Evolutionary conservation across 2,888 invertebrate genomes (phyloP), one percentile per base, ranked within the genome.

Genomic region (Bibio marci): DNA sequence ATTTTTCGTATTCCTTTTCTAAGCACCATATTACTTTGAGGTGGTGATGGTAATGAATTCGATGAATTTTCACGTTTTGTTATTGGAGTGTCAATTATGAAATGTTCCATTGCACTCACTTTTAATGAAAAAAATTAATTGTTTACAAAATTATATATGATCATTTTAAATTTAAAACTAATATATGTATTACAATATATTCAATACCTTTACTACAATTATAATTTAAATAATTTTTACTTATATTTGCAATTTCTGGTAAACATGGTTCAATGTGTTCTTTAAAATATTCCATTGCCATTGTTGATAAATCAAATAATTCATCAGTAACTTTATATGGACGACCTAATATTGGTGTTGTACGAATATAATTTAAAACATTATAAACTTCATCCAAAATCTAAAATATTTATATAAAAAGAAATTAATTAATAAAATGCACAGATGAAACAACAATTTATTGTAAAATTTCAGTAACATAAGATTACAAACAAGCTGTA

Each of bases 201-300:
- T n/a, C n/a, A n/a, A n/a, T n/a, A n/a, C n/a, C n/a, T n/a, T n/a
- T n/a, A n/a, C n/a, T n/a, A n/a, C n/a, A n/a, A n/a, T n/a, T n/a
- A n/a, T n/a, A n/a, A n/a, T 83, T 81, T 52, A 82, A 72, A 61
- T 85, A 85, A 57, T 86, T 83, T 37, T 83, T 76, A 48, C 80
- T 80, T 59, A 87, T 86, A 58, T 83, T 87, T 35, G 82, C 81
- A 46, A 88, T 82, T 62, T 87, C 86, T 28, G 88, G 88, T 52
- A 88, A 67, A 48, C 77, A 77, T 7, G 90, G 86, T 59, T 90
- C 90, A 56, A 92, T 86, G 52, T 82, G 79, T 59, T 92, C 91
- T 59, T 90, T 90, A 62, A 92, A 92, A 62, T 91, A 91, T 63
- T 92, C 92, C 91, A 92, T 91, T 27, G 92, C 92, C 92, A 92